These are phyloP conservation scores for Hirundo rustica DNA, from an alignment of 2,797 vertebrate species.

Conservation along the genomic window DNA sequence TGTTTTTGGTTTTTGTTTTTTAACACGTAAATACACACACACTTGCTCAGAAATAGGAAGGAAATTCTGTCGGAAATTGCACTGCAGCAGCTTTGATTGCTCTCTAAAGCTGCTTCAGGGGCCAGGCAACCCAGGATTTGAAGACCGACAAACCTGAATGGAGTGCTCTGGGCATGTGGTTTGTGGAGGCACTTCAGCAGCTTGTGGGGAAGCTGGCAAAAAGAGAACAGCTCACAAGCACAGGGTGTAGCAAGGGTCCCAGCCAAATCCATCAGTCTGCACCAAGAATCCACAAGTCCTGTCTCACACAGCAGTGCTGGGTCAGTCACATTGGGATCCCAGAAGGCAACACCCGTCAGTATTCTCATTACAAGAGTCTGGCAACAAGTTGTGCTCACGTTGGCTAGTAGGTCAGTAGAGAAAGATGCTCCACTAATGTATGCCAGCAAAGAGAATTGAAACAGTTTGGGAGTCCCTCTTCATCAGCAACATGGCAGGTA, in stretches of 20 bases:
- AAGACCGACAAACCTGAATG: constrained; percentile 26
- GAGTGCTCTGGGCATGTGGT: neutral
- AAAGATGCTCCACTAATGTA: neutral
- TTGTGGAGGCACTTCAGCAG: neutral
- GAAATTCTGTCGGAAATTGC: constrained; percentile 71
- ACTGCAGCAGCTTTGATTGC: constrained; percentile 68
- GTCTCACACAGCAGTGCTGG: neutral
- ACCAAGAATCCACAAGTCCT: neutral
- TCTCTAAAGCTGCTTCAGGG: constrained; percentile 29
- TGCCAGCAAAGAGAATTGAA: neutral
- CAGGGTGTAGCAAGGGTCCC: neutral
- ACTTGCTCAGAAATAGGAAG: constrained; percentile 66
- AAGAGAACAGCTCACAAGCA: neutral
- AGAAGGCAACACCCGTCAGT: neutral
- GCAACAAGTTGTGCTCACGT: neutral
- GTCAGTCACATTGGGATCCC: fast-evolving
- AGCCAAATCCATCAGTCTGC: neutral
- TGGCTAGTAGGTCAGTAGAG: neutral
- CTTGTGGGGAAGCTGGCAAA: neutral
- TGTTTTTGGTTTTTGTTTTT: neutral
- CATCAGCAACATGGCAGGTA: neutral
- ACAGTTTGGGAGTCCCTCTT: neutral
- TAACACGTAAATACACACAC: constrained; percentile 70
- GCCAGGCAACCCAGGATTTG: constrained; percentile 5
- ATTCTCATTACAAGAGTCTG: neutral